Evolutionary conservation across 2,888 invertebrate genomes (phyloP).

Genomic region (Dorcus hopei): DNA sequence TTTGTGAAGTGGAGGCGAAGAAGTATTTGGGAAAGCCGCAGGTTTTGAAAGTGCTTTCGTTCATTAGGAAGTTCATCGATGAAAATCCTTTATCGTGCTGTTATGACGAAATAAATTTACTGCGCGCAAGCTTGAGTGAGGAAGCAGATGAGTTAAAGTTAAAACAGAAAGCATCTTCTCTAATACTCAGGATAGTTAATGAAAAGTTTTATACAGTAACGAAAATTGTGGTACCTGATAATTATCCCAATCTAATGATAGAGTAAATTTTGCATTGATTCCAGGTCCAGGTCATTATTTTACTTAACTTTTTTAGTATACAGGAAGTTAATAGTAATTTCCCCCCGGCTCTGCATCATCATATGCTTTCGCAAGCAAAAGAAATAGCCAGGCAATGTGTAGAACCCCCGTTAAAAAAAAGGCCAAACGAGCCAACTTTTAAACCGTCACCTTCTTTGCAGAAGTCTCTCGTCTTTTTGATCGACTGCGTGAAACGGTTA

Average conservation of each 20-base stretch:
- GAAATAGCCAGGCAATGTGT: constrained; percentile 69
- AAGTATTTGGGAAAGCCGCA: constrained; percentile 60
- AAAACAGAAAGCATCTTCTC: constrained; percentile 62
- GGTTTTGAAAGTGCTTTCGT: constrained; percentile 57
- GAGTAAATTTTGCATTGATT: constrained; percentile 45
- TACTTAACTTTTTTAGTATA: constrained; percentile 48
- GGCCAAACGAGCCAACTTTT: constrained; percentile 56
- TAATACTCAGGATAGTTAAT: constrained; percentile 57
- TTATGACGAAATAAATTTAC: constrained; percentile 64
- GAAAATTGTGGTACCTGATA: constrained; percentile 60
- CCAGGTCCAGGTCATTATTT: neutral
- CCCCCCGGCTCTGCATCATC: constrained; percentile 59
- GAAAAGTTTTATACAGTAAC: constrained; percentile 60
- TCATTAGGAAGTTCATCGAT: constrained; percentile 62
- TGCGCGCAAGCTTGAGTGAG: constrained; percentile 54
- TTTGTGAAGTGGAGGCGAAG: constrained; percentile 61
- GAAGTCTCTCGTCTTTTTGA: constrained; percentile 59
- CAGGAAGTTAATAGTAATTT: constrained; percentile 63
- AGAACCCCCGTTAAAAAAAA: constrained; percentile 62
- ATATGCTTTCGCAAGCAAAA: constrained; percentile 62
- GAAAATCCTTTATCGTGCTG: constrained; percentile 71
- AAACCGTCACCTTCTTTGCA: constrained; percentile 61
- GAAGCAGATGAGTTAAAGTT: constrained; percentile 60
- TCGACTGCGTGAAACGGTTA: constrained; percentile 59
- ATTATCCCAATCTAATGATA: constrained; percentile 59